A percentile compares a stretch with the other conserved stretches of the same genome.
These are phyloP conservation scores for Hipparchia semele DNA, from an alignment of 2,888 invertebrate genomes.

Conservation along the genomic window DNA sequence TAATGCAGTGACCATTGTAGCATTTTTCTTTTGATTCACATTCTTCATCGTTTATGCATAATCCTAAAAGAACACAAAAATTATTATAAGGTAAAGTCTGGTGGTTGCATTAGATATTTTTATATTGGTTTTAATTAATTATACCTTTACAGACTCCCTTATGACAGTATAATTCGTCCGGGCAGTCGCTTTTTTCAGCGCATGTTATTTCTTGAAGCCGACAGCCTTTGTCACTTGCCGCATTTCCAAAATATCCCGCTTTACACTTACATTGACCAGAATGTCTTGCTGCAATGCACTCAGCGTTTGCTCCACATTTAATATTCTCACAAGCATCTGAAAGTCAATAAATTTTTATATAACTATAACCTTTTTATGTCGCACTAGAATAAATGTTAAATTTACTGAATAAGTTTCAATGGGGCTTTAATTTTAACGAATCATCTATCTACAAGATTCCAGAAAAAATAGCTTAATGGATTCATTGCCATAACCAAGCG, in stretches of 20 bases:
- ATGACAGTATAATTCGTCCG: conserved; percentile 91
- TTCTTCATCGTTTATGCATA: conserved; percentile 90
- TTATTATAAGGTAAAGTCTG: conserved; percentile 2
- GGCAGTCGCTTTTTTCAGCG: conserved; percentile 88
- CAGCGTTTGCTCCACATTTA: conserved; percentile 92
- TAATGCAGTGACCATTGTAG: conserved; percentile 90
- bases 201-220: conserved; percentile 89
- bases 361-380: background rate
- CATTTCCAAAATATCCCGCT: conserved; percentile 90
- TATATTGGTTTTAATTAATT: conserved; percentile 16
- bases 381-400: too few relatives aligned
- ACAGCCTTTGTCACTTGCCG: conserved; percentile 89
- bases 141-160: conserved; percentile 91
- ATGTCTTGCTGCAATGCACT: conserved; percentile 91
- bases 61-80: conserved; percentile 72
- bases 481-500: too few relatives aligned
- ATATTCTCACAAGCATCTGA: conserved; percentile 90
- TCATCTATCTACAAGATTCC: too few relatives aligned
- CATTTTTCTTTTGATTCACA: conserved; percentile 92
- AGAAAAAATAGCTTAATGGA: too few relatives aligned
- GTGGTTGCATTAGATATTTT: background rate
- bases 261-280: conserved; percentile 90
- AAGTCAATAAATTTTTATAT: conserved; percentile 40
- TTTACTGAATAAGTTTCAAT: too few relatives aligned
- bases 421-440: too few relatives aligned